Percentiles rank a stretch among this genome's conserved stretches.
Evolutionary conservation across 92 coral and sea anemone genomes (phyloP).

Genomic region (Blastomussa wellsi): DNA sequence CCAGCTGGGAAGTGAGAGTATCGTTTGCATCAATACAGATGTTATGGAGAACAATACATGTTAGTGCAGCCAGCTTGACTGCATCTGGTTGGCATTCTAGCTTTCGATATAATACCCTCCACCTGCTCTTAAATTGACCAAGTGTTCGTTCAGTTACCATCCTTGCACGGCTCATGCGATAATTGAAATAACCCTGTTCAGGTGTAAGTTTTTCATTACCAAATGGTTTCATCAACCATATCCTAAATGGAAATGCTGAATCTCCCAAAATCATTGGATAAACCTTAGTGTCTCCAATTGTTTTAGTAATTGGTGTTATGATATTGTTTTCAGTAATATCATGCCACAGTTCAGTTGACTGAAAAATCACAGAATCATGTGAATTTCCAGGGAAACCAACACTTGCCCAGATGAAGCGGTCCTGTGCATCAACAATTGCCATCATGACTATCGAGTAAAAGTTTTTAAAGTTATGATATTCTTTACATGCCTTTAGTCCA

Average conservation of each 20-base stretch:
- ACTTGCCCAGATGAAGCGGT: constrained; percentile 37
- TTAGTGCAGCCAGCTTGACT: background rate
- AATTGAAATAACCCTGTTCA: constrained; percentile 35
- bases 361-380: constrained; percentile 45
- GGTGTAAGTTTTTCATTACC: constrained; percentile 26
- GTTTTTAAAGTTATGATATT: constrained; percentile 52
- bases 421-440: constrained; percentile 43
- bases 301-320: constrained; percentile 15
- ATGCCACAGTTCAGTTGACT: constrained; percentile 41
- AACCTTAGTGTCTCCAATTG: constrained; percentile 14
- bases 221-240: constrained; percentile 42
- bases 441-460: constrained; percentile 33
- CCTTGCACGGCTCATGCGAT: constrained; percentile 41
- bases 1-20: background rate
- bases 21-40: constrained; percentile 12
- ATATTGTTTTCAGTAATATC: constrained; percentile 42
- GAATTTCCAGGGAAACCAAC: constrained; percentile 48
- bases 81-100: constrained; percentile 19
- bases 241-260: constrained; percentile 32
- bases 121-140: constrained; percentile 46
- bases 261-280: constrained; percentile 42
- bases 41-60: constrained; percentile 13
- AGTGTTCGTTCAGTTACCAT: constrained; percentile 38
- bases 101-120: constrained; percentile 36
- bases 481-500: constrained; percentile 32